These are phyloP conservation scores for Stegophylla sp. DNA, from an alignment of 2,888 invertebrate species.

Conservation along the genomic window DNA sequence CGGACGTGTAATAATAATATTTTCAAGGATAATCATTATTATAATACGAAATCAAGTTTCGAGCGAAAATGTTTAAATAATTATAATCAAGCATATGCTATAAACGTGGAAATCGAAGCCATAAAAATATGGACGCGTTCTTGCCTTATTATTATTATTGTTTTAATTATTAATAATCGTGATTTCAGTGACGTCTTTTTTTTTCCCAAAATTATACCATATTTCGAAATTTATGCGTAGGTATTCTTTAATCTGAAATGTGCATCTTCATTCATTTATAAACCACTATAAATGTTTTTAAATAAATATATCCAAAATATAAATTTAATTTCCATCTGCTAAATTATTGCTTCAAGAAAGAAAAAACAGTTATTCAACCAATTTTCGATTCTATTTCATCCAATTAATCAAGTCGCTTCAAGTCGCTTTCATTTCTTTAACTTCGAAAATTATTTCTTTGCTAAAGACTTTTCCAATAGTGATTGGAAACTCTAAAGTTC, in stretches of 20 bases:
- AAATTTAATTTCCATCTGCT: background rate
- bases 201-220: too few relatives aligned
- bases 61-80: conserved; percentile 1
- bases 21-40: conserved; percentile 2
- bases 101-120: background rate
- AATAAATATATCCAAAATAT: background rate
- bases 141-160: background rate
- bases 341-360: background rate
- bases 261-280: too few relatives aligned
- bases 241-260: too few relatives aligned
- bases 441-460: too few relatives aligned
- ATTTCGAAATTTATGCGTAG: too few relatives aligned
- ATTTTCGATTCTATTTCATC: conserved; percentile 8
- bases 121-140: background rate
- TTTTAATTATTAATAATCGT: background rate
- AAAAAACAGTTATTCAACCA: conserved; percentile 11
- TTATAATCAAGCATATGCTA: background rate
- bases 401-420: too few relatives aligned
- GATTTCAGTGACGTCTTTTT: background rate
- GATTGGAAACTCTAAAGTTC: too few relatives aligned
- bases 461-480: too few relatives aligned
- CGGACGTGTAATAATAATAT: background rate
- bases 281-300: too few relatives aligned
- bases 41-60: background rate
- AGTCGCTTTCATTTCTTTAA: too few relatives aligned